Evolutionary conservation across 2,797 vertebrate species (phyloP).

Genomic region (Leuciscus waleckii): DNA sequence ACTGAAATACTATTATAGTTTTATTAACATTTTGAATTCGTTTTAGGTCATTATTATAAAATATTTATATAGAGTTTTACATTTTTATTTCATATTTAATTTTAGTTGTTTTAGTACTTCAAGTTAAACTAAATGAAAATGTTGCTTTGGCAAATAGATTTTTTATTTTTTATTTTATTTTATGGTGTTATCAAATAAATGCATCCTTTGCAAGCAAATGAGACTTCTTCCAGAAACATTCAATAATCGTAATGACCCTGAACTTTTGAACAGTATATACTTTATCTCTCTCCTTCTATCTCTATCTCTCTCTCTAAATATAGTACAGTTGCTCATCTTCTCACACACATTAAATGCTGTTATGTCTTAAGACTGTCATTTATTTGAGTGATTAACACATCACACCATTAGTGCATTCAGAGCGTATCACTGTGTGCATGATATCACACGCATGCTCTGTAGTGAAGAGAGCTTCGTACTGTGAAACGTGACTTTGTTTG

Average conservation of each 20-base stretch:
- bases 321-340: not conserved
- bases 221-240: not conserved
- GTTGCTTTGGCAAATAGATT: too few species aligned
- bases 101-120: not conserved
- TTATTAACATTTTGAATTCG: not conserved
- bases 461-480: conserved; percentile 69
- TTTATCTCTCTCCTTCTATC: too few species aligned
- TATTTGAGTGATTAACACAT: not conserved
- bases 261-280: not conserved
- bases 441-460: not conserved
- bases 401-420: conserved; percentile 10
- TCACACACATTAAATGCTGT: not conserved
- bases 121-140: not conserved
- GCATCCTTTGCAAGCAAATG: not conserved
- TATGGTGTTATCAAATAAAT: not conserved
- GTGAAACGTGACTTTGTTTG: conserved; percentile 76
- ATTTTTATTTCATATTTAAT: not conserved
- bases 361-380: conserved; percentile 2
- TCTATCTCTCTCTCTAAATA: too few species aligned
- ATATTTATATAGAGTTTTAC: not conserved
- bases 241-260: not conserved
- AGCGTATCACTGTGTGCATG: not conserved
- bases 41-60: not conserved
- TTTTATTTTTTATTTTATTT: too few species aligned
- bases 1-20: not conserved